Conservation (phyloP, 2,888 invertebrate species). For the Hymenopus coronatus region DNA sequence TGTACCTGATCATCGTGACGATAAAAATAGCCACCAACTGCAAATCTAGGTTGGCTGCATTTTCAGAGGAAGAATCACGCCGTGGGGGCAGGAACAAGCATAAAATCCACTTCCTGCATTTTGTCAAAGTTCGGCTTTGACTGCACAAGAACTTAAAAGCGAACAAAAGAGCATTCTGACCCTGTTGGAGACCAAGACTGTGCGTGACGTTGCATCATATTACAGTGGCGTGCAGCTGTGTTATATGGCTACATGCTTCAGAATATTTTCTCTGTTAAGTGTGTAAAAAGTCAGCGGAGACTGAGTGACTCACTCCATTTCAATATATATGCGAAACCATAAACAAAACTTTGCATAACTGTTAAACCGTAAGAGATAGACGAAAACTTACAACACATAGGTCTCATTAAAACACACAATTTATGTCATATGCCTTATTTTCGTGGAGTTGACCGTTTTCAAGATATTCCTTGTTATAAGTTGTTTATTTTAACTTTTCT, state of each 20-base stretch:
- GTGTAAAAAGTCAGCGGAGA: background rate
- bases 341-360: too few relatives aligned
- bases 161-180: background rate
- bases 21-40: background rate
- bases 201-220: background rate
- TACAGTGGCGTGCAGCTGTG: background rate
- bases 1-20: background rate
- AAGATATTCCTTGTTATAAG: too few relatives aligned
- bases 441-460: too few relatives aligned
- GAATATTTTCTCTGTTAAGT: background rate
- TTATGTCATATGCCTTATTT: too few relatives aligned
- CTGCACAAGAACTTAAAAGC: background rate
- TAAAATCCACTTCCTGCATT: background rate
- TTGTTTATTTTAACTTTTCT: too few relatives aligned
- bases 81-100: background rate
- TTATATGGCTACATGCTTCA: background rate
- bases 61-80: background rate
- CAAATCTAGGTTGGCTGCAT: background rate
- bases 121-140: background rate
- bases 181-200: background rate
- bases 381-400: too few relatives aligned
- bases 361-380: too few relatives aligned
- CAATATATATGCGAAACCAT: too few relatives aligned
- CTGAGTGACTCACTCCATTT: too few relatives aligned
- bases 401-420: too few relatives aligned